These are phyloP conservation scores for Centropus bengalensis DNA, from an alignment of 2,113 vertebrate species.

Conservation along the genomic window DNA sequence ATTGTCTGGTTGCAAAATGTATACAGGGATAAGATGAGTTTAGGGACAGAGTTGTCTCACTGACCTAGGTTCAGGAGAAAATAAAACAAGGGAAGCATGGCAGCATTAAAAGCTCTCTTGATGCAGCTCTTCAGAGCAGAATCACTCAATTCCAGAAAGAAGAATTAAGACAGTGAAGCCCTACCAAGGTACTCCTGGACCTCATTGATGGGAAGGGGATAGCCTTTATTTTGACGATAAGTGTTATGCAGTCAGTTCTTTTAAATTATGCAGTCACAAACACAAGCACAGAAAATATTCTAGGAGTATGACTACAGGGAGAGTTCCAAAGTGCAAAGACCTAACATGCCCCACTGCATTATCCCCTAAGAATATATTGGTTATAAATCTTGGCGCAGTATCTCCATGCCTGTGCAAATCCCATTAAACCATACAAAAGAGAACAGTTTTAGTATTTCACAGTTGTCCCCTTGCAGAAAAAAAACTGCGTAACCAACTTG, in stretches of 20 bases:
- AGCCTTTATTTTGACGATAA: not conserved
- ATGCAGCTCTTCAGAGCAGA: not conserved
- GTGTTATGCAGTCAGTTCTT: not conserved
- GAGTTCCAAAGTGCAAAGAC: not conserved
- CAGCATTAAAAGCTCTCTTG: not conserved
- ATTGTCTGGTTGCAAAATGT: not conserved
- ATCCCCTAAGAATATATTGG: not conserved
- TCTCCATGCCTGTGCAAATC: not conserved
- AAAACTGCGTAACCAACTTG: not conserved
- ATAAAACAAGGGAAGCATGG: not conserved
- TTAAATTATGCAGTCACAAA: not conserved
- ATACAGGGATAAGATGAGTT: not conserved
- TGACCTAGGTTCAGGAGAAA: not conserved
- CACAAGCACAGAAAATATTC: not conserved
- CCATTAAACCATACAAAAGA: not conserved
- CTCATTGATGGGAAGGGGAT: not conserved
- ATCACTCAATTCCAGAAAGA: not conserved
- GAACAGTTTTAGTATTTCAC: not conserved
- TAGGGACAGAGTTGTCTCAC: not conserved
- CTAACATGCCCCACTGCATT: not conserved
- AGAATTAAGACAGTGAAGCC: not conserved
- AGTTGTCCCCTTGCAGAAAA: not conserved
- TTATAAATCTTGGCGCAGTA: not conserved
- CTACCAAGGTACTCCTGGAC: not conserved
- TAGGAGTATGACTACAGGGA: not conserved